These are phyloP conservation scores for Polyommatus iphigenia DNA, from an alignment of 2,888 invertebrate species.

Conservation along the genomic window DNA sequence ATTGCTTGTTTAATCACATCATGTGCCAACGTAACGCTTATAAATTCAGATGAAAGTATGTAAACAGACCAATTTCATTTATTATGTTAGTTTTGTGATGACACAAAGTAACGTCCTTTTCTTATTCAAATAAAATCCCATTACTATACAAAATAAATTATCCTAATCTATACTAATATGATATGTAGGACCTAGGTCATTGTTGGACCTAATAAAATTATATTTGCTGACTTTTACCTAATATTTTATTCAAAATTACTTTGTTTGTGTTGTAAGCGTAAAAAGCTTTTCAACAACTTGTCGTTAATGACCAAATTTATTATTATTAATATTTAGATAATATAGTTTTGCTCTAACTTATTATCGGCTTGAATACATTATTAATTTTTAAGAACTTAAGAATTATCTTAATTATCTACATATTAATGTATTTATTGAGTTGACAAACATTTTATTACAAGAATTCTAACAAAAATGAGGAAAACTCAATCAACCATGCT, in stretches of 20 bases:
- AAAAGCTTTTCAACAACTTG: background rate
- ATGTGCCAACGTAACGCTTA: too few species aligned
- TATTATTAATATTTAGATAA: too few species aligned
- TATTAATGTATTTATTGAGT: background rate
- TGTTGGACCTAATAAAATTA: background rate
- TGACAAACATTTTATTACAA: background rate
- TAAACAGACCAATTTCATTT: background rate
- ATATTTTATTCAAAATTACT: slow-evolving; percentile 11
- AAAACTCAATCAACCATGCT: background rate
- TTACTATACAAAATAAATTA: background rate
- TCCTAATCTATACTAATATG: background rate
- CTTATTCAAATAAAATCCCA: background rate
- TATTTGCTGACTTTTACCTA: background rate
- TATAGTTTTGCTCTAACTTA: too few species aligned
- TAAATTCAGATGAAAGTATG: too few species aligned
- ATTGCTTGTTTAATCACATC: too few species aligned
- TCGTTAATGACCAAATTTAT: too few species aligned
- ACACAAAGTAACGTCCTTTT: background rate
- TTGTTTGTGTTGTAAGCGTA: background rate
- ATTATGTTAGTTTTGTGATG: background rate
- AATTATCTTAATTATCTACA: too few species aligned
- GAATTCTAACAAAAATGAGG: background rate
- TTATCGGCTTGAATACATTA: too few species aligned
- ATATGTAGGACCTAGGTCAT: background rate
- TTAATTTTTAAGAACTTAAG: too few species aligned